Conservation (phyloP, 1,140 invertebrate species). For the Philotrypesis tridentata region DNA sequence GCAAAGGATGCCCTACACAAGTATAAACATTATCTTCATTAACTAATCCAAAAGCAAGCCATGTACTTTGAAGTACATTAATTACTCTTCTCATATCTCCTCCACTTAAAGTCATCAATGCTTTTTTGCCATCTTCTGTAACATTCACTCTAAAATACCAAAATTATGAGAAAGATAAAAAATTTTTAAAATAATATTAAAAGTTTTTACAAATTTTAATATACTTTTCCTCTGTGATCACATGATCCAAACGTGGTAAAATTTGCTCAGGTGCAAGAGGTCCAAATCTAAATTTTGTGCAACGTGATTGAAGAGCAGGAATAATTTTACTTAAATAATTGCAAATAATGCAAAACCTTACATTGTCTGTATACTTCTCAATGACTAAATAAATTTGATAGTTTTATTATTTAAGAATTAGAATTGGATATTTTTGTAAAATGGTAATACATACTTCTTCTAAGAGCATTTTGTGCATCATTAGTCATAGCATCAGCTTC, state of each 20-base stretch:
- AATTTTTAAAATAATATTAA: slow-evolving; percentile 30
- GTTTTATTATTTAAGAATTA: slow-evolving; percentile 38
- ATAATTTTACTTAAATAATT: slow-evolving; percentile 99
- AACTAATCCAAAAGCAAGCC: slow-evolving; percentile 88
- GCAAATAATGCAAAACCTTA: slow-evolving; percentile 98
- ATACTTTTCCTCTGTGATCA: slow-evolving; percentile 91
- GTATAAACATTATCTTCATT: slow-evolving; percentile 95
- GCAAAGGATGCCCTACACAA: slow-evolving; percentile 96
- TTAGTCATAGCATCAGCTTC: slow-evolving; percentile 99
- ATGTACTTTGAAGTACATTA: slow-evolving; percentile 95
- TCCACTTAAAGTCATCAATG: slow-evolving; percentile 89
- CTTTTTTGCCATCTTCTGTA: slow-evolving; percentile 92
- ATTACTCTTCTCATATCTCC: slow-evolving; percentile 99
- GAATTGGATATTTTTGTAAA: slow-evolving; percentile 24
- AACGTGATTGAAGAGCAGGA: slow-evolving; percentile 97
- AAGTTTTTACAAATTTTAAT: slow-evolving; percentile 46
- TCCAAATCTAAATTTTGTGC: slow-evolving; percentile 97
- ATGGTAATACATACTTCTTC: slow-evolving; percentile 84
- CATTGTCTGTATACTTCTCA: slow-evolving; percentile 99
- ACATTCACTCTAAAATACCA: slow-evolving; percentile 83
- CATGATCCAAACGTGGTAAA: slow-evolving; percentile 89
- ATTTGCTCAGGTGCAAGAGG: slow-evolving; percentile 92
- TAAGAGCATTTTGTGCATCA: slow-evolving; percentile 98
- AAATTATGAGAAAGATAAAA: slow-evolving; percentile 32
- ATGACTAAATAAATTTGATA: slow-evolving; percentile 83